Evolutionary conservation across 2,113 vertebrate genomes (phyloP), one percentile per base, ranked within the genome.

Genomic region (Falco punctatus): DNA sequence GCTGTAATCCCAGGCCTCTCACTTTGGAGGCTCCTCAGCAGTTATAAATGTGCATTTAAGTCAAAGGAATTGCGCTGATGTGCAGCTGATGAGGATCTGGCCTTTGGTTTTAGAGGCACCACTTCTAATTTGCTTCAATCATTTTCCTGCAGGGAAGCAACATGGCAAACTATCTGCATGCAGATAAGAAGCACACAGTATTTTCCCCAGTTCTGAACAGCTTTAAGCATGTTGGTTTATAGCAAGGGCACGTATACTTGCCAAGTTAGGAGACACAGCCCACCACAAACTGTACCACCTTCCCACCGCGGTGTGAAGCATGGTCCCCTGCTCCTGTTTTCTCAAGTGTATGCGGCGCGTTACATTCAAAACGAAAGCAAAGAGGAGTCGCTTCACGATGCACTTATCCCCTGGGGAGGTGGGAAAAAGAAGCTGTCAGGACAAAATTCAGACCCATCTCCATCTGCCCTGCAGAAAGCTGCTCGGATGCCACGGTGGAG

Each of bases 1-100:
- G 57, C 86, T 64, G 62, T 91, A 95, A 95, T 96, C 94, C 84
- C 61, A 92, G 32, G 18, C 49, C 33, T 67, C 81, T 93, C 70
- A 9, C 92, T 94, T 81, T 44, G 57, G 73, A 94, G 78, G 87
- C 54, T 94, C 65, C 82, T 89, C 58, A 48, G 66, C 28, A 71
- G 6, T 64, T 88, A 71, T 38, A 92, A 92, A 94, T 49, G 21
- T 54, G 55, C 4, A 5, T 85, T 95, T 78, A 55, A 94, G 86
- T 79, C 89, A 94, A 91, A 79, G 54, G 72, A 95, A 86, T 75
- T 77, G 58, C 2, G 0, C 75, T 79, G 81, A 72, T 74, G 69
- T 80, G 79, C 74, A 79, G 87, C 72, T 6, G 28, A 73, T 81
- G 81, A 78, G 48, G 90, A 64, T 86, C 89, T 80, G 69, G 49